Base-by-base conservation (phyloP, 2,113 vertebrate genomes). In the Gasterosteus aculeatus region DNA sequence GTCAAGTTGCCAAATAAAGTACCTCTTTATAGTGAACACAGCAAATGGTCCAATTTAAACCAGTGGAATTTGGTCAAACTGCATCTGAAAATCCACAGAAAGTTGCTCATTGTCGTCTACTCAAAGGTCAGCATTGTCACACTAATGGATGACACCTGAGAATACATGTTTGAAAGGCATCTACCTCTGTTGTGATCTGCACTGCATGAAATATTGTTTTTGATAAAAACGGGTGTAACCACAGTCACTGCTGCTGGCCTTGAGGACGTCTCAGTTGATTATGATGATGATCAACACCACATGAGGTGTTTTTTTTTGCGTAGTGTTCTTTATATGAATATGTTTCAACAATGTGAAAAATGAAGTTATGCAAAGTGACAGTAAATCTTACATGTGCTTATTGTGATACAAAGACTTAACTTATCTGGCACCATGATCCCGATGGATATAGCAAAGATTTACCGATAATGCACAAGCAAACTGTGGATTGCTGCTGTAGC, bases 1-100 rank as follows among this genome's bases (percentile, higher is more conserved):
- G 69, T 39, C 61, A 59, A 69, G 62, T 81, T 54, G 19, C 72
- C 53, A 81, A 77, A 71, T 38, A 44, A 72, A 69, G 84, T 72
- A 68, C 44, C 54, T 72, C 41, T 57, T 78, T 72, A 77, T 42
- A 53, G 69, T 41, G 29, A 69, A 80, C 65, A 73, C 70, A 57
- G 62, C 79, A 78, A 38, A 38, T 38, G 72, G 73, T 72, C 77
- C 26, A 15, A 42, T 74, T 64, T 6, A 49, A 78, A 57, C 31
- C 0, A 0, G 51, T 35, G 29, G 39, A 64, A 61, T 67, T 19
- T 31, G 2, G 18, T 46, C 41, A 39, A 60, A 49, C 19, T 54
- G 12, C 41, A 31, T 69, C 10, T 59, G 15, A 56, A 72, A 41
- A 60, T 53, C 46, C 7, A 54, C 0, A 12, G 14, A 73, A 12